Evolutionary conservation across 2,797 vertebrate genomes (phyloP), one percentile per base, ranked within the genome.

Genomic region (Pampus argenteus): DNA sequence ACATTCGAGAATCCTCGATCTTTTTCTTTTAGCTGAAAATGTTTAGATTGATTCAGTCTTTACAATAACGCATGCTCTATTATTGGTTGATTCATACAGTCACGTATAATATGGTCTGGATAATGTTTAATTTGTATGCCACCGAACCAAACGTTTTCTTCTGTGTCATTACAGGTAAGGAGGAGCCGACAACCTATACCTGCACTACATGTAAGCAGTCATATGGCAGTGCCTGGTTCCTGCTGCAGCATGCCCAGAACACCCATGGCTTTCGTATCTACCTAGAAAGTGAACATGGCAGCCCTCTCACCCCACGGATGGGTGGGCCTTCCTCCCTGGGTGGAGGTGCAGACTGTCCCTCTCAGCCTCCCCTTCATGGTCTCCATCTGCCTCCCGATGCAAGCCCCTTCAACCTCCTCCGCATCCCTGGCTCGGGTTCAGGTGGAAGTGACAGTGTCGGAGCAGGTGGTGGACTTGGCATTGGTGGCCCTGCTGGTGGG

Each of bases 171-270:
- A 81, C 94, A 99, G 98, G 98, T 94, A 99, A 99, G 95, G 98
- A 99, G 88, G 98, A 99, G 95, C 98, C 98, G 74, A 98, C 96
- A 94, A 99, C 96, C 93, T 99, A 99, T 89, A 99, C 97, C 91
- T 99, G 98, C 96, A 99, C 97, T 86, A 99, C 98, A 88, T 99
- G 98, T 92, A 99, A 99, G 96, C 98, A 99, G 95, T 95, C 97
- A 63, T 99, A 98, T 84, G 96, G 96, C 95, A 99, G 97, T 84
- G 98, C 98, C 93, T 99, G 98, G 98, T 99, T 99, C 94, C 93
- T 99, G 93, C 96, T 99, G 91, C 98, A 99, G 94, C 98, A 99
- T 61, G 98, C 97, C 92, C 98, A 99, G 95, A 98, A 98, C 93
- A 96, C 96, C 83, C 98, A 99, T 34, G 98, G 98, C 93, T 99